Base-by-base conservation (phyloP, 2,888 invertebrate species). In the Sicus ferrugineus region DNA sequence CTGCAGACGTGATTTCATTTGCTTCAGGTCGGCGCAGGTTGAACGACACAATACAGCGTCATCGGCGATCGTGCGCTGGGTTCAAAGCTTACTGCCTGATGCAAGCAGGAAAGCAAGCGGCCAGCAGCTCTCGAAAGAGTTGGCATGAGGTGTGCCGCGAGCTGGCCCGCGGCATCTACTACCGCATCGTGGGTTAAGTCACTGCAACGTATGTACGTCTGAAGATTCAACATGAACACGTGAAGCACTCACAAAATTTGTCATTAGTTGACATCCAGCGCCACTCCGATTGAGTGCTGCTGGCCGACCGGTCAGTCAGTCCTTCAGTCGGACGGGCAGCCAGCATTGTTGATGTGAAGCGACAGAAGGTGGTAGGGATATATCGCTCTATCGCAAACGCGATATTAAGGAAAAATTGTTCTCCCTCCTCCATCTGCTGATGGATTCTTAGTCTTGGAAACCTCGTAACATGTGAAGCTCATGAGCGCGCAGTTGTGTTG, bases 11-110 rank as follows among this genome's bases (percentile, higher is more conserved):
- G 30, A 19, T 16, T 19, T 19, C 61, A 34, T 16, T 42, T 11
- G 21, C 34, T 14, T 28, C 56, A 38, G 61, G 61, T 61, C 61
- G 42, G 42, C 46, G 46, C 61, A 61, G 46, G 61, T 61, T 42
- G 46, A 23, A 42, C 38, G 42, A 11, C 59, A n/a, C n/a, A n/a
- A n/a, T n/a, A n/a, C n/a, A 42, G n/a, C 42, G 61, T 61, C 34
- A 38, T 9, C 42, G 61, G 42, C 14, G 23, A 26, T 30, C 56
- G 30, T 56, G 31, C 2, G 31, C 19, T 26, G 16, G 3, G 16
- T n/a, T n/a, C 56, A 31, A 11, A 28, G 34, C 61, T 61, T 61
- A 38, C 61, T 61, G 61, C 59, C 26, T 19, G 50, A 19, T 11
- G 21, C 21, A 11, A 23, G 54, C 4, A 23, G 54, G 46, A 9